A percentile compares a stretch with the other conserved stretches of the same genome.
These are phyloP conservation scores for Urocitellus parryii DNA, from an alignment of 2,113 vertebrate species.

Conservation along the genomic window DNA sequence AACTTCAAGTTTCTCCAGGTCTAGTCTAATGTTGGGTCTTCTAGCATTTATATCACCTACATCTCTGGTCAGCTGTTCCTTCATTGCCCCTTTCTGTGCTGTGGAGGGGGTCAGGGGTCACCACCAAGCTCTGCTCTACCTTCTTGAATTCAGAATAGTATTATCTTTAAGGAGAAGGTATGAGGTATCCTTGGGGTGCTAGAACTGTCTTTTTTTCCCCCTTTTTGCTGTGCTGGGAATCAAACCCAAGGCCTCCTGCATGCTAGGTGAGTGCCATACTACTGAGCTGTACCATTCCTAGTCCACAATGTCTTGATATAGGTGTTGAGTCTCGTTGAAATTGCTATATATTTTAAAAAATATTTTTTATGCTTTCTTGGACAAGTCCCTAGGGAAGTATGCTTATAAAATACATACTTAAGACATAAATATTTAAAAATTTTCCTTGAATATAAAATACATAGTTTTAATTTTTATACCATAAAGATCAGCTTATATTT, in stretches of 20 bases:
- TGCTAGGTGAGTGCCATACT: too few species aligned
- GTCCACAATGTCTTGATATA: not conserved
- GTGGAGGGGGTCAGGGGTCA: too few species aligned
- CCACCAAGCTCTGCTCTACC: too few species aligned
- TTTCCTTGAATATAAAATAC: not conserved
- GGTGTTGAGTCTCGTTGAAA: not conserved
- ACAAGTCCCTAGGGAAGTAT: not conserved
- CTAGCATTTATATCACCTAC: too few species aligned
- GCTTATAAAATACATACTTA: constrained; percentile 17
- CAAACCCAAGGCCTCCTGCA: too few species aligned
- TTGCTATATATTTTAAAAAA: not conserved
- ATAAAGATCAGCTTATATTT: constrained; percentile 39
- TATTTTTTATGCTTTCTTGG: not conserved
- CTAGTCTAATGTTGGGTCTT: too few species aligned
- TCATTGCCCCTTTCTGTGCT: too few species aligned
- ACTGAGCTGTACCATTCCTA: too few species aligned
- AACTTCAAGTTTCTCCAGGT: too few species aligned
- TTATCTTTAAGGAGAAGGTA: not conserved
- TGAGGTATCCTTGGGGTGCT: not conserved
- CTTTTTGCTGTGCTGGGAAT: too few species aligned
- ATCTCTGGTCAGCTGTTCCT: too few species aligned
- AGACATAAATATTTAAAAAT: constrained; percentile 47
- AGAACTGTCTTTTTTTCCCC: not conserved
- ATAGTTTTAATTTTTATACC: constrained; percentile 2
- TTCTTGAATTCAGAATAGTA: constrained; percentile 5